Base-by-base conservation (phyloP, 2,797 vertebrate species). In the Erpetoichthys calabaricus region DNA sequence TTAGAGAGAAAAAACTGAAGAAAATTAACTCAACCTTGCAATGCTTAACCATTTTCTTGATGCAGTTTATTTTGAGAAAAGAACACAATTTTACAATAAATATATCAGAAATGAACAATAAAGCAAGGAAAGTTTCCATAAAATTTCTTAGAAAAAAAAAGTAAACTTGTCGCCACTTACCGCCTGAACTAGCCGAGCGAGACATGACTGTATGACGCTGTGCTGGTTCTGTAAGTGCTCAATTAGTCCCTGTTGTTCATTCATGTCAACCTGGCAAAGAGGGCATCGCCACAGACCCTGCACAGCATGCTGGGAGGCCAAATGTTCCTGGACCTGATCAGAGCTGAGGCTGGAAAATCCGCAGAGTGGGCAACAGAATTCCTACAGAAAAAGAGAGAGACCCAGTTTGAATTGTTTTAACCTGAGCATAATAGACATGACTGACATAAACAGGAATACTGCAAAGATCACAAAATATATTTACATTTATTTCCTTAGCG, bases 251-350 rank as follows among this genome's bases (percentile, higher is more conserved):
- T 73, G 70, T 67, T 79, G 75, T 75, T 83, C 71, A 8, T 64
- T 59, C 72, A 91, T 81, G 71, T 85, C 82, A 73, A 87, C 85
- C 74, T 92, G 90, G 82, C 91, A 94, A 61, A 95, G 77, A 1
- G 91, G 91, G 74, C 92, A 95, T 51, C 89, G 75, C 85, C 88
- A 90, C 67, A 76, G 78, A 62, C 81, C 83, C 73, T 78, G 83
- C 70, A 79, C 59, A 1, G 73, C 70, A 53, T 78, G 75, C 67
- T 74, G 78, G 56, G 72, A 73, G 42, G 68, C 5, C 1, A 66
- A 59, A n/a, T 80, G 78, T 45, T 61, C 65, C 55, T 60, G 67
- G 56, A 79, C 76, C 44, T 70, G 70, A 58, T 84, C 77, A 47
- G 80, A 79, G 60, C 79, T 82, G 59, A 81, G 81, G 75, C 81